Base-by-base conservation (phyloP, 2,888 invertebrate species). In the Alcis repandata region DNA sequence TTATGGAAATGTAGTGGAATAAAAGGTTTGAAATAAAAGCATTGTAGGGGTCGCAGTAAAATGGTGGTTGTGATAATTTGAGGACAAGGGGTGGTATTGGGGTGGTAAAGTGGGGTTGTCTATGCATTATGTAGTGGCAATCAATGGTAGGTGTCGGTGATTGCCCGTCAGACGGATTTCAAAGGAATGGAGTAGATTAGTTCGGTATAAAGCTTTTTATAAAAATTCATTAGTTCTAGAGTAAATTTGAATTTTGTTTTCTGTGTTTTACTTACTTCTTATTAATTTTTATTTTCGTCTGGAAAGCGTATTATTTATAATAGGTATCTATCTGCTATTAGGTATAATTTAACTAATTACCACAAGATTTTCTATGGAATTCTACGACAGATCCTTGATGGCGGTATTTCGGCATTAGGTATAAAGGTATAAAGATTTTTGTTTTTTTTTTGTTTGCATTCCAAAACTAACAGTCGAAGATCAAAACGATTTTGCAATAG, bases 51-150 rank as follows among this genome's bases (percentile, higher is more conserved):
- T 80, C 85, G 66, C 0, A 22, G 32, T 74, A 67, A 6, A 74
- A 38, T 86, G 84, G 89, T 73, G 52, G 70, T 53, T 59, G 43
- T 69, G 77, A 77, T 87, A 85, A 87, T 88, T 87, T 84, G 80
- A 87, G 84, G 84, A 79, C 63, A 54, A 63, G 72, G 73, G 62
- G 73, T 58, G 54, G 63, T 52, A 40, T 74, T 70, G 72, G 75
- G 76, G 78, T 70, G 77, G 67, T 52, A 70, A 75, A 49, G 64
- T 59, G 63, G 78, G 79, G 80, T 73, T 79, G 84, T 83, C 83
- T 83, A 89, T 92, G 90, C 89, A 92, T 92, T 89, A 92, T 92
- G 88, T 89, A 91, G 89, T 82, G 85, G 86, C 90, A 92, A 91
- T 92, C 92, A 91, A 89, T 87, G 88, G 85, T 81, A 88, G 89